Evolutionary conservation across 2,888 invertebrate genomes (phyloP).

Genomic region (Ochropacha duplaris): DNA sequence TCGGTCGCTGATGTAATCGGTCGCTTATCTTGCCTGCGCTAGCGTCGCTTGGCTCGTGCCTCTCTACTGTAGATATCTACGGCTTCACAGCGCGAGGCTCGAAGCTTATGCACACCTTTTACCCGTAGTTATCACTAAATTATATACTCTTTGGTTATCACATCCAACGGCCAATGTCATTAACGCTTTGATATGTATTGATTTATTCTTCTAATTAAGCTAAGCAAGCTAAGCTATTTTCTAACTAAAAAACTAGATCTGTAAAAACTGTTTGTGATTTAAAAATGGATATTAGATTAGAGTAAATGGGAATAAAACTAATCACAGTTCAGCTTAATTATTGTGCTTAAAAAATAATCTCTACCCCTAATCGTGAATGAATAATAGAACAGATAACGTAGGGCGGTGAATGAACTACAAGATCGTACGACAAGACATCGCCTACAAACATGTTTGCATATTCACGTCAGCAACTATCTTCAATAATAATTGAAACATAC

Average conservation of each 20-base stretch:
- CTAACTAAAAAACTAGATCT: too few relatives aligned
- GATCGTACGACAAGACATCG: slow-evolving; percentile 25
- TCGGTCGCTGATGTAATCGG: slow-evolving; percentile 63
- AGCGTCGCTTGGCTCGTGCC: slow-evolving; percentile 4
- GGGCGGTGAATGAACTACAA: slow-evolving; percentile 48
- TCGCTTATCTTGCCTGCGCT: slow-evolving; percentile 61
- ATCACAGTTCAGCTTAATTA: not conserved
- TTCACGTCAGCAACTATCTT: slow-evolving; percentile 20
- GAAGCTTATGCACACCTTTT: slow-evolving; percentile 3
- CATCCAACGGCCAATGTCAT: slow-evolving; percentile 15
- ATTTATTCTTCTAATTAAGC: not conserved
- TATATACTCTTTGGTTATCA: too few relatives aligned
- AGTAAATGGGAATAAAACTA: not conserved
- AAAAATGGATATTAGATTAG: not conserved
- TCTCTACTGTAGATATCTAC: slow-evolving; percentile 4
- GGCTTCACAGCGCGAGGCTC: not conserved
- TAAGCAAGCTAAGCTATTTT: too few relatives aligned
- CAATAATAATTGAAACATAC: slow-evolving; percentile 13
- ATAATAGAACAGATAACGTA: slow-evolving; percentile 33
- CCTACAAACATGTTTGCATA: slow-evolving; percentile 25
- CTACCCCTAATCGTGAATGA: not conserved
- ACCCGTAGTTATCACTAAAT: slow-evolving; percentile 13
- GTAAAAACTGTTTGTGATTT: not conserved
- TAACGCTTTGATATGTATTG: slow-evolving; percentile 9
- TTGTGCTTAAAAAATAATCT: not conserved